Conservation (phyloP, 2,888 invertebrate genomes). For the Cloeon dipterum region DNA sequence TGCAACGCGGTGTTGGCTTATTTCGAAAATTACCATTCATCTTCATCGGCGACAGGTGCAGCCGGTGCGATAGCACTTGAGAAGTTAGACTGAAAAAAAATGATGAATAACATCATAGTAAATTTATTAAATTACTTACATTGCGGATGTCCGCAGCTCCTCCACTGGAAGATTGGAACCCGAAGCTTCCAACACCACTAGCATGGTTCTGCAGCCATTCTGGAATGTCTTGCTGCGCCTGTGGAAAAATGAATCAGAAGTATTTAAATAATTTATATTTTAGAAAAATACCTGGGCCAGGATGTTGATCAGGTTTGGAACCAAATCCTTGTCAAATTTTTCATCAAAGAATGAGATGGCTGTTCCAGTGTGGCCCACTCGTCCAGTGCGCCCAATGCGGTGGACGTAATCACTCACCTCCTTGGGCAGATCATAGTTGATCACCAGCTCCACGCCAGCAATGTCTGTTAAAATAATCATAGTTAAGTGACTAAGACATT, state of each 20-base stretch:
- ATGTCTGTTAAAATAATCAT: slow-evolving; percentile 38
- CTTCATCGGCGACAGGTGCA: no score
- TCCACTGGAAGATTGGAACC: no score
- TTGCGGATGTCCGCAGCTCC: no score
- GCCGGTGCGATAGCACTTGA: no score
- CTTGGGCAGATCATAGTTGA: slow-evolving; percentile 23
- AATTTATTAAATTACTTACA: no score
- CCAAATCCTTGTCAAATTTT: slow-evolving; percentile 29
- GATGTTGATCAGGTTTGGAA: slow-evolving; percentile 42
- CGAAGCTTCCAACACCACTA: no score
- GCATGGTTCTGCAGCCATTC: neutral
- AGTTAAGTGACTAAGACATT: neutral
- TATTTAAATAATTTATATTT: neutral
- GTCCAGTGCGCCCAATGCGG: slow-evolving; percentile 24
- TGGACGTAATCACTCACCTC: slow-evolving; percentile 24
- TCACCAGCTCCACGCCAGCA: slow-evolving; percentile 39
- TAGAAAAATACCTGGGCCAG: slow-evolving; percentile 27
- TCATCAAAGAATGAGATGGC: slow-evolving; percentile 34
- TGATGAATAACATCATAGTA: no score
- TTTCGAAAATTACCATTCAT: no score
- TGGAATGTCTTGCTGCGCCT: neutral
- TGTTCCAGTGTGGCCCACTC: slow-evolving; percentile 21
- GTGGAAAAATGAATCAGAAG: neutral
- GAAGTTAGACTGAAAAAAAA: no score
- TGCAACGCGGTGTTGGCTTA: no score